Evolutionary conservation across 2,797 vertebrate genomes (phyloP), one percentile per base, ranked within the genome.

Genomic region (Enteromius fasciolatus): DNA sequence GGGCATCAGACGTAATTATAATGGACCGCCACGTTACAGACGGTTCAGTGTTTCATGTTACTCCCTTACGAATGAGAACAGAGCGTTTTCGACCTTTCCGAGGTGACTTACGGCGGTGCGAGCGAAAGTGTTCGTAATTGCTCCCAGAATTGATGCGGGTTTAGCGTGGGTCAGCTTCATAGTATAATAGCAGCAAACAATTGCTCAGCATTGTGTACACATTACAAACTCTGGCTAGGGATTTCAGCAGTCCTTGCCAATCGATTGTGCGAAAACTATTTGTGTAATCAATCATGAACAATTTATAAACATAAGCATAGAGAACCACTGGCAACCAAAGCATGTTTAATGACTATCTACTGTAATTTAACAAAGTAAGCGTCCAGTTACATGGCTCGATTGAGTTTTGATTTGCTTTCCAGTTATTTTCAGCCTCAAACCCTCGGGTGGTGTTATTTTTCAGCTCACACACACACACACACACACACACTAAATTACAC

Each of bases 161-260:
- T 57, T 73, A 39, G 54, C 50, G 23, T 36, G 67, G 88, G 85
- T 92, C 90, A 89, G 64, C 85, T 87, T 69, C 54, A 61, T 48
- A 25, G 28, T 76, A 68, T 52, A 54, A 81, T 59, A 50, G 46
- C 76, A 41, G 31, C 54, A 54, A 77, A 82, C 48, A 79, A 28
- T 12, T 41, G 67, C 48, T 64, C 8, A 52, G 64, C 23, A 41
- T 7, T 36, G 25, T 66, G 54, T 76, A 70, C 48, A 74, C 59
- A 78, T 61, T 39, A 41, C 66, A 57, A 67, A 12, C 23, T 10
- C 70, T 80, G 50, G 76, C 69, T 14, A 18, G 9, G n/a, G 31
- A 39, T 76, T 28, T 69, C 33, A 15, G 61, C 28, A n/a, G 12
- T n/a, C 39, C 11, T 57, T 72, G 83, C 83, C 83, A 81, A 66